A percentile compares a stretch with the other conserved stretches of the same genome.
Evolutionary conservation across 2,888 invertebrate genomes (phyloP).

Genomic region (Eristalinus aeneus): DNA sequence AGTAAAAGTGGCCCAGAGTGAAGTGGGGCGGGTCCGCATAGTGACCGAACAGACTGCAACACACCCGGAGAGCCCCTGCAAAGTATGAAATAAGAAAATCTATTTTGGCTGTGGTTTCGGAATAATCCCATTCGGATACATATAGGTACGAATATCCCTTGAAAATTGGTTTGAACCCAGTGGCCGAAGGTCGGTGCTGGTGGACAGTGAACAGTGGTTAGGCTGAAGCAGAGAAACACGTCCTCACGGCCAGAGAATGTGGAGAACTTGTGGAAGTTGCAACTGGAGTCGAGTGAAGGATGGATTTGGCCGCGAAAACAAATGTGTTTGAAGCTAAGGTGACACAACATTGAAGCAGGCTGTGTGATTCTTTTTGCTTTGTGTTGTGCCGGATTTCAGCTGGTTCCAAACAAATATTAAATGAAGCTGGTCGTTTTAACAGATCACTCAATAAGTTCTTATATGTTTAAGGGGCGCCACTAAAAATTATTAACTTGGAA

Average conservation of each 20-base stretch:
- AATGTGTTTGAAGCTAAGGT: too few relatives aligned
- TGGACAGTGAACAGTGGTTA: not conserved
- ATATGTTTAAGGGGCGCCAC: too few relatives aligned
- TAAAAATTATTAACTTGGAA: too few relatives aligned
- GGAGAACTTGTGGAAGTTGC: not conserved
- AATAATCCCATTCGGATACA: not conserved
- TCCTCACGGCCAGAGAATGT: not conserved
- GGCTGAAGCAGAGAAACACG: not conserved
- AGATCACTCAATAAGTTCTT: too few relatives aligned
- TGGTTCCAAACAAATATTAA: too few relatives aligned
- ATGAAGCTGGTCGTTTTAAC: too few relatives aligned
- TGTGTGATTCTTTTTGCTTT: too few relatives aligned
- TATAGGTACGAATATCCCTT: constrained; percentile 4
- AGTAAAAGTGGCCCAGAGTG: not conserved
- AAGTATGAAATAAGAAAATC: constrained; percentile 38
- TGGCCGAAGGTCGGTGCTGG: not conserved
- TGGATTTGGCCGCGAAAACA: too few relatives aligned
- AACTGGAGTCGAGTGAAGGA: not conserved
- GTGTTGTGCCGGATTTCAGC: too few relatives aligned
- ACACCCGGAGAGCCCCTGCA: not conserved
- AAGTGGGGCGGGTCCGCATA: not conserved
- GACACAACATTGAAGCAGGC: too few relatives aligned
- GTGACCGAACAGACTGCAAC: not conserved
- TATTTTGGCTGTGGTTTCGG: constrained; percentile 11
- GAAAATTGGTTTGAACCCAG: constrained; percentile 8